phyloP scores from a whole-genome alignment of 2,113 vertebrate genomes.

The Nesogale talazaci region DNA sequence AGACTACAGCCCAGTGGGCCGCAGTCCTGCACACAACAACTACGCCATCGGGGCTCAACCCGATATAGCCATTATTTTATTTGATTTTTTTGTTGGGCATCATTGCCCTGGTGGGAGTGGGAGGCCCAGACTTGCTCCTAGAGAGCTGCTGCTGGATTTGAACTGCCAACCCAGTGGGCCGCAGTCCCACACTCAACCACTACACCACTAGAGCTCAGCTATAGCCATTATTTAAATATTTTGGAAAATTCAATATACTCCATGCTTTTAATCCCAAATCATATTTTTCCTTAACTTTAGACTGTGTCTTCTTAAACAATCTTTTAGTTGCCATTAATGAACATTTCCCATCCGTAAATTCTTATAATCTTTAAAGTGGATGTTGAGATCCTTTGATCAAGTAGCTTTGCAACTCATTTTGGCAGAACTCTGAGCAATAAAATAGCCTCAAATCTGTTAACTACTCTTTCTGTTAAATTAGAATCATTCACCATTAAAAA shows the following conservation, averaged over 20 bases:
- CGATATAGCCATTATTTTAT: too few relatives aligned
- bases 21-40: too few relatives aligned
- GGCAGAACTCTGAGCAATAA: slow-evolving; percentile 51
- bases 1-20: too few relatives aligned
- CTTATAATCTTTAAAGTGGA: slow-evolving; percentile 33
- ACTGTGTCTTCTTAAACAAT: slow-evolving; percentile 16
- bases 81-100: too few relatives aligned
- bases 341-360: slow-evolving; percentile 25
- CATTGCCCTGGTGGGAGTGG: too few relatives aligned
- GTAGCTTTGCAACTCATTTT: slow-evolving; percentile 9
- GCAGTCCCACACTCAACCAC: too few relatives aligned
- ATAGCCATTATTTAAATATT: slow-evolving; percentile 9
- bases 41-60: too few relatives aligned
- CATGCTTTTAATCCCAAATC: not conserved
- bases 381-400: slow-evolving; percentile 23
- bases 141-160: too few relatives aligned
- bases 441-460: slow-evolving; percentile 22
- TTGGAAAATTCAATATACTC: not conserved
- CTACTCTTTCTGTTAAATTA: not conserved
- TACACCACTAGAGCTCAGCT: too few relatives aligned
- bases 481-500: not conserved
- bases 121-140: too few relatives aligned
- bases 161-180: too few relatives aligned
- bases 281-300: slow-evolving; percentile 45
- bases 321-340: slow-evolving; percentile 24